Evolutionary conservation across 2,888 invertebrate genomes (phyloP).

Genomic region (Tetranychus truncatus): DNA sequence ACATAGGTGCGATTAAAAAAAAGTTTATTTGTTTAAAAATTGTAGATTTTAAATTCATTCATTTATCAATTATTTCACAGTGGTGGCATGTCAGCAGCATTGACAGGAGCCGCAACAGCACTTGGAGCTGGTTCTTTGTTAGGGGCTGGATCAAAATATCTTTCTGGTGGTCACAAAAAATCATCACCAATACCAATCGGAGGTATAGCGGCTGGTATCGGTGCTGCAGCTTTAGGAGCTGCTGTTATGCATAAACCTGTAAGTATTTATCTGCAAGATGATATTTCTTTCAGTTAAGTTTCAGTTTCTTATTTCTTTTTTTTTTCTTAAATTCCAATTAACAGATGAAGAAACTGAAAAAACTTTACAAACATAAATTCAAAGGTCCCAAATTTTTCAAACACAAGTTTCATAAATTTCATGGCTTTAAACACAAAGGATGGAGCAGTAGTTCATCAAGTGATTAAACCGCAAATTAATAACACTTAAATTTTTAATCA

Average conservation of each 20-base stretch:
- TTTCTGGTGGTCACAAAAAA: conserved; percentile 10
- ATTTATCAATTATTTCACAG: background rate
- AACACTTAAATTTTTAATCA: too few species aligned
- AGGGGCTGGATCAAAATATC: background rate
- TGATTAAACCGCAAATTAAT: background rate
- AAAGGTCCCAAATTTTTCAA: conserved; percentile 18
- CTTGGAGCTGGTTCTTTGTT: background rate
- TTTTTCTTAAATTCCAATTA: background rate
- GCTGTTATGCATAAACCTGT: conserved; percentile 25
- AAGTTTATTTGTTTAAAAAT: background rate
- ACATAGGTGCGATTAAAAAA: background rate
- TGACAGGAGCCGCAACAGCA: conserved; percentile 3
- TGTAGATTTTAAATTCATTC: background rate
- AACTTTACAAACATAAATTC: conserved; percentile 22
- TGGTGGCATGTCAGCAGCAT: background rate
- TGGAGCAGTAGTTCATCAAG: conserved; percentile 20
- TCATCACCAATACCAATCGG: conserved; percentile 20
- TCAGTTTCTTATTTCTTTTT: background rate
- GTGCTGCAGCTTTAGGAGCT: conserved; percentile 26
- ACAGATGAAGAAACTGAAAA: conserved; percentile 25
- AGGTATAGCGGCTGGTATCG: conserved; percentile 20
- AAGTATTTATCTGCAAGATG: conserved; percentile 11
- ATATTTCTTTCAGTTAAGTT: background rate
- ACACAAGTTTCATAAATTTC: conserved; percentile 10
- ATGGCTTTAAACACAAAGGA: conserved; percentile 22